These are phyloP conservation scores for Ectobius pallidus DNA, from an alignment of 2,888 invertebrate genomes.

Conservation along the genomic window DNA sequence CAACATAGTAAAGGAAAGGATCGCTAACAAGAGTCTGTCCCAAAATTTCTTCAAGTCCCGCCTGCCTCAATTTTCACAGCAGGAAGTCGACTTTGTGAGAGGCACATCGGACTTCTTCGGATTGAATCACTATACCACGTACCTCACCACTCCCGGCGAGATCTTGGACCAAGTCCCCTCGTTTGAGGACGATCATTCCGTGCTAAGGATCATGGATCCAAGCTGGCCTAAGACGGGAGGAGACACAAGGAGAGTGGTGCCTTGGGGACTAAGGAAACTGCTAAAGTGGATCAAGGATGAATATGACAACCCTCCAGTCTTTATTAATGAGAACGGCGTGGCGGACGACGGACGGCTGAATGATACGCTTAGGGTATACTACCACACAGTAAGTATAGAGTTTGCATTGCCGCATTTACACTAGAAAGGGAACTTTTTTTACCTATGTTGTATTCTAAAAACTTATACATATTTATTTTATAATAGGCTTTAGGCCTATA, in stretches of 20 bases:
- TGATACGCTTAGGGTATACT: too few species aligned
- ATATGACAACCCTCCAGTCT: too few species aligned
- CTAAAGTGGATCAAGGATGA: too few species aligned
- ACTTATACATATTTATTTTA: too few species aligned
- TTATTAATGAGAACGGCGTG: too few species aligned
- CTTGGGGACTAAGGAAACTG: too few species aligned
- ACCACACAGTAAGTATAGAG: too few species aligned
- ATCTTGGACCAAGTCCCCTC: not conserved
- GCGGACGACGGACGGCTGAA: too few species aligned
- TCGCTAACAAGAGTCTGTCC: not conserved
- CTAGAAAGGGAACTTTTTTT: too few species aligned
- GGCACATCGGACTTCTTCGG: not conserved
- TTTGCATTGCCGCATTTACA: too few species aligned
- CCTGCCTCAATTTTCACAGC: not conserved
- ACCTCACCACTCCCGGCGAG: not conserved
- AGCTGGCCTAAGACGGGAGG: not conserved
- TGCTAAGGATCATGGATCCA: not conserved
- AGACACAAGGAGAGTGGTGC: not conserved
- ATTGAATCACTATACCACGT: not conserved
- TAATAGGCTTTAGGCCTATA: too few species aligned
- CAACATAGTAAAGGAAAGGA: not conserved
- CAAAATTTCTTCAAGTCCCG: not conserved
- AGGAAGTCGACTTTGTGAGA: not conserved
- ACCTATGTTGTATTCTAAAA: too few species aligned
- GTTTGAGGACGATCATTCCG: not conserved